A percentile compares a stretch with the other conserved stretches of the same genome.
These are phyloP conservation scores for Piliocolobus tephrosceles DNA, from an alignment of 2,113 vertebrate species.

Conservation along the genomic window DNA sequence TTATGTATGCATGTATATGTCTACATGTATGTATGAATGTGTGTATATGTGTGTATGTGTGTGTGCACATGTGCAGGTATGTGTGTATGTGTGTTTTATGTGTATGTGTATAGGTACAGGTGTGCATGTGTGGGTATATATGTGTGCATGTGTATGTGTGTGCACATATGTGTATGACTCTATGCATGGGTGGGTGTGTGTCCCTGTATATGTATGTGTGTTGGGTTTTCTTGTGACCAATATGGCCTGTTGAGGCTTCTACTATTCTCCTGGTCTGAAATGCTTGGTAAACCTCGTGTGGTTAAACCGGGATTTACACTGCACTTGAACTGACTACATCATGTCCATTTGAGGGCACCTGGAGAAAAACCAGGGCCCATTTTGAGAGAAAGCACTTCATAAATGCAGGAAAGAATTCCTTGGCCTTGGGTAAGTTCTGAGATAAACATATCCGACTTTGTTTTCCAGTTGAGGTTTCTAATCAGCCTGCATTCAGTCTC, in stretches of 20 bases:
- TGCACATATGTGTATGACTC: neutral
- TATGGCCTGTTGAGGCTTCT: neutral
- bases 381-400: neutral
- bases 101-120: neutral
- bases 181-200: no score
- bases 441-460: neutral
- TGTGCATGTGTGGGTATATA: rapidly evolving
- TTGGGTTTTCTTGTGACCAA: neutral
- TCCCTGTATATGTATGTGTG: neutral
- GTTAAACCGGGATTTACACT: neutral
- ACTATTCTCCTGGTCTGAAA: neutral
- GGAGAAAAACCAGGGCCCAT: neutral
- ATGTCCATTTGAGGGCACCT: neutral
- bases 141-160: neutral
- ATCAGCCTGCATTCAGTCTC: neutral
- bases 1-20: neutral
- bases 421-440: neutral
- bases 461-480: neutral
- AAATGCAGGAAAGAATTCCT: neutral
- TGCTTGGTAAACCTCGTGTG: neutral
- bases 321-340: no score
- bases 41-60: neutral
- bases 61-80: neutral
- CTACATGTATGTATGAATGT: neutral
- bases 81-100: neutral